phyloP scores from a whole-genome alignment of 1,140 invertebrate species.

The Heliconius congener region DNA sequence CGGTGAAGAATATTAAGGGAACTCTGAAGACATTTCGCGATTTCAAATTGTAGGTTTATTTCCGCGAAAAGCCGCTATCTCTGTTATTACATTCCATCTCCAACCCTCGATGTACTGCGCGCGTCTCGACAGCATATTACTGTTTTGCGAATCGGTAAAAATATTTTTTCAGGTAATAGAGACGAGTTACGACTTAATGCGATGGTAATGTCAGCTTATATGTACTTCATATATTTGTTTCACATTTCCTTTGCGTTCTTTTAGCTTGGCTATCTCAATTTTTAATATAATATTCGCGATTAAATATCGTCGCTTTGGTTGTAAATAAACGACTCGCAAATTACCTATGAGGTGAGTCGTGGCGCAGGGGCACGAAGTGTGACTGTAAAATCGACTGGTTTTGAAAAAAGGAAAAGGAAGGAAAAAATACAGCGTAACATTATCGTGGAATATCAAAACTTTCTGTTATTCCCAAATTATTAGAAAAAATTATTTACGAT shows the following conservation, averaged over 20 bases:
- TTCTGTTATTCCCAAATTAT: too few species aligned
- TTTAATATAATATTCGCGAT: too few species aligned
- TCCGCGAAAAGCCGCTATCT: constrained; percentile 55
- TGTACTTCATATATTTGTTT: neutral
- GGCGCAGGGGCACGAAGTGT: too few species aligned
- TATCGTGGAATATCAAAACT: too few species aligned
- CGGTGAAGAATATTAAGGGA: constrained; percentile 55
- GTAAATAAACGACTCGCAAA: too few species aligned
- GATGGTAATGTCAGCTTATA: neutral
- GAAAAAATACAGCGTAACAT: too few species aligned
- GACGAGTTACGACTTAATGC: neutral
- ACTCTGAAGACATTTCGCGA: constrained; percentile 32
- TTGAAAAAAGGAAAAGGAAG: too few species aligned
- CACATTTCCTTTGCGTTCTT: neutral
- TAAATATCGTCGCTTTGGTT: too few species aligned
- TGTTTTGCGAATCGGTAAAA: constrained; percentile 1
- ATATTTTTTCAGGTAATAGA: neutral
- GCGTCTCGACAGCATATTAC: constrained; percentile 2
- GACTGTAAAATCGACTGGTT: too few species aligned
- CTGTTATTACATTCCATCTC: constrained; percentile 61
- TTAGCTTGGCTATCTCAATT: neutral
- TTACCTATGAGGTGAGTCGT: too few species aligned
- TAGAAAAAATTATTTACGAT: too few species aligned
- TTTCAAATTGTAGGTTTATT: constrained; percentile 54
- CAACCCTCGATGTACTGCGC: constrained; percentile 11